These are phyloP conservation scores for Ceratitis capitata DNA, from an alignment of 1,140 invertebrate genomes.

Conservation along the genomic window DNA sequence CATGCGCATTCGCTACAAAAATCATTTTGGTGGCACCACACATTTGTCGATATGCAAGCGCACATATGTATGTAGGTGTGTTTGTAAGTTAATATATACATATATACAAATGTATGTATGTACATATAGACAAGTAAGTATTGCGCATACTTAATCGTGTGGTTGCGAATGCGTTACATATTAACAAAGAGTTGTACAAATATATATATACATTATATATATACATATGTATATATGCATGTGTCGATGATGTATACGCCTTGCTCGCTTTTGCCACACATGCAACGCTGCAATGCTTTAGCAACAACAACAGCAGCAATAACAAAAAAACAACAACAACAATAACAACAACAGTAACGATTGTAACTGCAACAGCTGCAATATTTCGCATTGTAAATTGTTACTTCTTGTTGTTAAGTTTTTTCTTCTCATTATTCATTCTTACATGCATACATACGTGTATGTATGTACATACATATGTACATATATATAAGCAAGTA, in stretches of 20 bases:
- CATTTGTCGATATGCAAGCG: not conserved
- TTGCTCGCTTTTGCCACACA: not conserved
- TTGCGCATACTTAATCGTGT: not conserved
- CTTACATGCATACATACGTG: not conserved
- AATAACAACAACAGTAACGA: not conserved
- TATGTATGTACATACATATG: not conserved
- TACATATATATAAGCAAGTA: not conserved
- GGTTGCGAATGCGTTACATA: not conserved
- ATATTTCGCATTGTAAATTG: slow-evolving; percentile 23
- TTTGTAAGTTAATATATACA: too few species aligned
- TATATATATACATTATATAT: too few species aligned
- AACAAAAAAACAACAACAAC: too few species aligned
- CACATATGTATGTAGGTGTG: not conserved
- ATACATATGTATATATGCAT: not conserved
- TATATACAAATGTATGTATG: not conserved
- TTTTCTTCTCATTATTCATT: too few species aligned
- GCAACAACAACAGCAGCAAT: not conserved
- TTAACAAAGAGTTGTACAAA: not conserved
- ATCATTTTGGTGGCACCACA: not conserved
- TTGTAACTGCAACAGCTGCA: slow-evolving; percentile 11
- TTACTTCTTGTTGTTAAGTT: not conserved
- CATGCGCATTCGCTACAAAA: slow-evolving; percentile 16
- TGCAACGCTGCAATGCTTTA: not conserved
- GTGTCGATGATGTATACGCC: not conserved
- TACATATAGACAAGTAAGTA: not conserved